Evolutionary conservation across 2,888 invertebrate genomes (phyloP).

Genomic region (Agriopis marginaria): DNA sequence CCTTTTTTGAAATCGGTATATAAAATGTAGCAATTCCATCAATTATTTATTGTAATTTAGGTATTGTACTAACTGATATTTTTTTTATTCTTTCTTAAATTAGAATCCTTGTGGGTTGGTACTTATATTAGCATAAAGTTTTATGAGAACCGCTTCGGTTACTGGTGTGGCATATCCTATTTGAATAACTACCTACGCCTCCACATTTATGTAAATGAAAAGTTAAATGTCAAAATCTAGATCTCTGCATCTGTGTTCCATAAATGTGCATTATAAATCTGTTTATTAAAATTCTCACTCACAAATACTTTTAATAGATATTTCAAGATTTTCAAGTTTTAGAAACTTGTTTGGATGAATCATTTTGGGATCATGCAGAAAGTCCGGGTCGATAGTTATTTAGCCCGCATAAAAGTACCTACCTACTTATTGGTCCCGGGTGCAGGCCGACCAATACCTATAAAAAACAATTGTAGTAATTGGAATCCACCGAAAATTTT

Average conservation of each 20-base stretch:
- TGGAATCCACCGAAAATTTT: too few relatives aligned
- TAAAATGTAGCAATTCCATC: background rate
- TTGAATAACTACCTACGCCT: conserved; percentile 30
- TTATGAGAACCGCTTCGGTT: conserved; percentile 9
- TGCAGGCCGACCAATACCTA: too few relatives aligned
- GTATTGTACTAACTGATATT: background rate
- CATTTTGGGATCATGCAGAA: background rate
- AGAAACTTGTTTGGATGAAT: background rate
- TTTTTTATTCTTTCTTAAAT: background rate
- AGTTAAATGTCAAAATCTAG: conserved; percentile 44
- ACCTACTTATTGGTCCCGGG: too few relatives aligned
- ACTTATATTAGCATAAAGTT: conserved; percentile 2
- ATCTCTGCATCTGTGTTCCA: conserved; percentile 26
- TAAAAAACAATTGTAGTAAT: too few relatives aligned
- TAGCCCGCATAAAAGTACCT: too few relatives aligned
- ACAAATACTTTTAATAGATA: conserved; percentile 1
- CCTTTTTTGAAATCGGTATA: too few relatives aligned
- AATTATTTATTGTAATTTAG: background rate
- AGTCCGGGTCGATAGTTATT: background rate
- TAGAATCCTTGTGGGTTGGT: background rate
- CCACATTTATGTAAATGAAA: conserved; percentile 34
- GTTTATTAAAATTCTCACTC: conserved; percentile 9
- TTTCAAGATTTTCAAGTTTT: conserved; percentile 6
- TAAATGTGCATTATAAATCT: conserved; percentile 18
- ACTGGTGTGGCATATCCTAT: conserved; percentile 24